A percentile compares a stretch with the other conserved stretches of the same genome.
These are phyloP conservation scores for Hemibagrus guttatus DNA, from an alignment of 2,797 vertebrate genomes.

Conservation along the genomic window DNA sequence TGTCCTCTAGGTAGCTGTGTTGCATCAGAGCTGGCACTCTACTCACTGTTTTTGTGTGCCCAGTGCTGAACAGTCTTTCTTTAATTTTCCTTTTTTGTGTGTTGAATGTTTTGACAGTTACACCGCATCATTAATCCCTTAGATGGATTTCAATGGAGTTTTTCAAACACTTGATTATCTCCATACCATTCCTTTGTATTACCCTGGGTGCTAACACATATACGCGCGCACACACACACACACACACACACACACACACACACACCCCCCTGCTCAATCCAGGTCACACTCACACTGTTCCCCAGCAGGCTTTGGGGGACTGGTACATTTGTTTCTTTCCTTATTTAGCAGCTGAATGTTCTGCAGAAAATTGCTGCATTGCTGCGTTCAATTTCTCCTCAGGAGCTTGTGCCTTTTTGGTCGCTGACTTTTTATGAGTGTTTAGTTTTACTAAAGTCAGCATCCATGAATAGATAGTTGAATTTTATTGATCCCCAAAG, in stretches of 20 bases:
- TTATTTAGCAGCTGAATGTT: conserved; percentile 32
- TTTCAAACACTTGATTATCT: neutral
- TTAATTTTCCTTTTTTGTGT: neutral
- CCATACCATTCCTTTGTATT: neutral
- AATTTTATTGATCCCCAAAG: neutral
- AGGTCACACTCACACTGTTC: conserved; percentile 35
- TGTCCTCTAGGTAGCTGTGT: conserved; percentile 35
- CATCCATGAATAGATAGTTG: neutral
- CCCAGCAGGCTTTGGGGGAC: conserved; percentile 30
- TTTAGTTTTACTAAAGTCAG: conserved; percentile 2
- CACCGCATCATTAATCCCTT: neutral
- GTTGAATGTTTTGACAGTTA: neutral
- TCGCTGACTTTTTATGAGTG: neutral
- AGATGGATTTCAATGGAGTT: neutral
- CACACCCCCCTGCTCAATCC: conserved; percentile 34
- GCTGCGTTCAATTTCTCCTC: neutral
- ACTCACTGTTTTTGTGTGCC: neutral
- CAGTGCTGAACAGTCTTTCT: neutral
- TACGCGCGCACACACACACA: conserved; percentile 5
- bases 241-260: neutral
- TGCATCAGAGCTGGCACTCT: neutral
- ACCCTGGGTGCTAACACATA: neutral
- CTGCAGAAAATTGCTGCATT: neutral
- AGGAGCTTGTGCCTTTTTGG: neutral
- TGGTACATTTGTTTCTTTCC: conserved; percentile 24